Percentiles rank a stretch among this genome's conserved stretches.
phyloP scores from a whole-genome alignment of 2,797 vertebrate genomes.

The Phyllotis vaccarum region DNA sequence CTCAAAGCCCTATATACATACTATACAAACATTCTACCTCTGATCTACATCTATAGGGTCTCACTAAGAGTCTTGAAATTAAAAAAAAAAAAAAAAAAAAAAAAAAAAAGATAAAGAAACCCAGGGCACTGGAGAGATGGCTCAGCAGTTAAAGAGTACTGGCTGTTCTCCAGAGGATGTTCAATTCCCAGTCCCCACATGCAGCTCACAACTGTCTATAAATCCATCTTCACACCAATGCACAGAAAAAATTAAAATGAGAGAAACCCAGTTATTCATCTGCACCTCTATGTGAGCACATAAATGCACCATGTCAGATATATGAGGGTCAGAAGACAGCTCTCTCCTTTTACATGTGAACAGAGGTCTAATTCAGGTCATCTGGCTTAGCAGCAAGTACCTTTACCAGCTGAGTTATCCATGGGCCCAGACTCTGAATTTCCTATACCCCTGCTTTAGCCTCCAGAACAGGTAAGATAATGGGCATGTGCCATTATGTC shows the following conservation, averaged over 20 bases:
- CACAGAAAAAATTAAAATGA: not conserved
- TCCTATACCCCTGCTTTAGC: not conserved
- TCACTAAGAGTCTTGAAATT: not conserved
- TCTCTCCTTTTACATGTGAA: not conserved
- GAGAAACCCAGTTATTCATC: not conserved
- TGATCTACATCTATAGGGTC: not conserved
- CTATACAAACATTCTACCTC: not conserved
- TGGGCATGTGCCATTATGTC: not conserved
- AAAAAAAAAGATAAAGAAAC: too few relatives aligned
- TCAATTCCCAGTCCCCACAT: too few relatives aligned
- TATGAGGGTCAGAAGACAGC: not conserved
- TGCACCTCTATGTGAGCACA: not conserved
- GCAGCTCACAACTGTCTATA: too few relatives aligned
- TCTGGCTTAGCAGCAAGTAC: not conserved
- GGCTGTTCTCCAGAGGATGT: too few relatives aligned
- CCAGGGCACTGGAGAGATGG: too few relatives aligned
- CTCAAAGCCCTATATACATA: not conserved
- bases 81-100: not conserved
- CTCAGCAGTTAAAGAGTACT: too few relatives aligned
- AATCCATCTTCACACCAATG: too few relatives aligned
- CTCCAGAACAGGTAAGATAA: not conserved
- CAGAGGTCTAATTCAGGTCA: not conserved
- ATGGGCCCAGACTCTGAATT: not conserved
- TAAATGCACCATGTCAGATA: not conserved
- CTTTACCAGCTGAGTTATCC: not conserved